These are phyloP conservation scores for Myotis yumanensis DNA, from an alignment of 2,113 vertebrate species.

Conservation along the genomic window DNA sequence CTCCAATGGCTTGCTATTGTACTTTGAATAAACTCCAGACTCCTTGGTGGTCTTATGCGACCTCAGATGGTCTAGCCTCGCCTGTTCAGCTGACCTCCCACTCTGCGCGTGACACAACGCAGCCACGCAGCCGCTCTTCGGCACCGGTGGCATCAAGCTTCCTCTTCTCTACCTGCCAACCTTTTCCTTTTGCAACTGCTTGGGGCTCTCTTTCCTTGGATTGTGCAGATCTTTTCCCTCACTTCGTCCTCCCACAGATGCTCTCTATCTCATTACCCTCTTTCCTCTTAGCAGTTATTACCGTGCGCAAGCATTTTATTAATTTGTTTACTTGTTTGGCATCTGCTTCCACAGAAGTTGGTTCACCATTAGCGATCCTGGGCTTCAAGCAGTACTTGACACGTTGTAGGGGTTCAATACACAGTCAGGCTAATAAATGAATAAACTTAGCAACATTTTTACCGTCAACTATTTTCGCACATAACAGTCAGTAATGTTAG, in stretches of 20 bases:
- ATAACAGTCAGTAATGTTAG: neutral
- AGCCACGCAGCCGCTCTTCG: neutral
- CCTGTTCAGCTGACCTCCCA: neutral
- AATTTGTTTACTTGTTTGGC: neutral
- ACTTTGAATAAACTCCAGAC: neutral
- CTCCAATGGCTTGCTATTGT: neutral
- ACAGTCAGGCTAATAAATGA: neutral
- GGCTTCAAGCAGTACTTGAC: neutral
- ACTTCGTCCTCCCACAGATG: neutral
- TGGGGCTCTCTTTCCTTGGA: neutral
- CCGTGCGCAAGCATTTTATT: neutral
- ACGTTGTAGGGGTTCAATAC: neutral
- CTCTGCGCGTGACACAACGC: accelerated
- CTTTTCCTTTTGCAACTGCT: neutral
- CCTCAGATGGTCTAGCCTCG: neutral
- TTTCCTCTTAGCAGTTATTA: neutral
- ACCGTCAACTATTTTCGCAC: neutral
- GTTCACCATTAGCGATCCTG: neutral
- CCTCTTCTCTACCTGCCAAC: no score
- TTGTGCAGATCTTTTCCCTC: neutral
- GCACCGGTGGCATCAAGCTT: accelerated
- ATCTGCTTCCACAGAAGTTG: neutral
- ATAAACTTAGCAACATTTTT: neutral
- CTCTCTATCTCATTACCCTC: neutral
- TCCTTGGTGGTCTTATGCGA: neutral